A percentile compares a stretch with the other conserved stretches of the same genome.
phyloP scores from a whole-genome alignment of 2,888 invertebrate genomes.

The Saturnia pavonia region DNA sequence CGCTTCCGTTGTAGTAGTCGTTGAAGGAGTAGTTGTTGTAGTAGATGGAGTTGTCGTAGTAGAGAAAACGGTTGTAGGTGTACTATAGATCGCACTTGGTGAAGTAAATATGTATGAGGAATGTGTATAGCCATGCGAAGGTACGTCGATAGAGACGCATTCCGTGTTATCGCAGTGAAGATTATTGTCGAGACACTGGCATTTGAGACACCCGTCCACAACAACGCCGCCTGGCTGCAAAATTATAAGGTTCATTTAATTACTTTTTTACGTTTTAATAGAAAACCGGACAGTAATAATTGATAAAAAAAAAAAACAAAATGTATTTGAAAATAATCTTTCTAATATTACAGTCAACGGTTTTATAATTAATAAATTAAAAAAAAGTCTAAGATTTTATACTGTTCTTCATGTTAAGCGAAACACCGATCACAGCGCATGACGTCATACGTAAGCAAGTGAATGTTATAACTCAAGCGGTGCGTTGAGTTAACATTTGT shows the following conservation, averaged over 20 bases:
- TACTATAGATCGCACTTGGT: conserved; percentile 16
- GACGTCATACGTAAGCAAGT: no score
- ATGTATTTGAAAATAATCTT: no score
- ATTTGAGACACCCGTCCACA: conserved; percentile 84
- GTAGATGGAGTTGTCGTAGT: conserved; percentile 30
- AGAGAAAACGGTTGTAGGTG: conserved; percentile 30
- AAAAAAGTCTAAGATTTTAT: no score
- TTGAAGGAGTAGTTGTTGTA: conserved; percentile 8
- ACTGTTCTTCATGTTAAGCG: no score
- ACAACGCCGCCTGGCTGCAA: conserved; percentile 86
- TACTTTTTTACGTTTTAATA: background rate
- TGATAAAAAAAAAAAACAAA: no score
- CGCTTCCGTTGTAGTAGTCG: background rate
- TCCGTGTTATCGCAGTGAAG: conserved; percentile 84
- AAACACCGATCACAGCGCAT: no score
- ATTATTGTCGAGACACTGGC: conserved; percentile 90
- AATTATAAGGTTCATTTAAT: conserved; percentile 21
- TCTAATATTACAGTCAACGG: no score
- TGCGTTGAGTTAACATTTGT: no score
- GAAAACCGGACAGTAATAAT: no score
- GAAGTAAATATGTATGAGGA: conserved; percentile 24
- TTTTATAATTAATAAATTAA: no score
- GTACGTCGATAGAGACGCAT: conserved; percentile 60
- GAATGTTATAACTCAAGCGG: no score
- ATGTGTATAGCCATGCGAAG: conserved; percentile 43